Conservation (phyloP, 1,140 invertebrate species). For the Lepidurus couesii region DNA sequence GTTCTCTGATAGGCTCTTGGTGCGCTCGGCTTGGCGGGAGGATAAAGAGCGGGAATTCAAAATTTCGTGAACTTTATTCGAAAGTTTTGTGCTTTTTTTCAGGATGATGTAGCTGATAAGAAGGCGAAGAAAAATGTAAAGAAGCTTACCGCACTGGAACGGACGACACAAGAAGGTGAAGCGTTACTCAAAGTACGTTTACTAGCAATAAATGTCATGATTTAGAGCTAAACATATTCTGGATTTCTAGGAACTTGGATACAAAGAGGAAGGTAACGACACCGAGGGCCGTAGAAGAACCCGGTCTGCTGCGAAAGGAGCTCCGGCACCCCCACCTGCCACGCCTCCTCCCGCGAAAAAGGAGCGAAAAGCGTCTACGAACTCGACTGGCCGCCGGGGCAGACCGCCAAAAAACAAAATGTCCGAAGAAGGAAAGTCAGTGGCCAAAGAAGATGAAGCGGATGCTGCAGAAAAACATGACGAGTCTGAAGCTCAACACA, state of each 20-base stretch:
- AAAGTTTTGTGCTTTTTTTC: background rate
- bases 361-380: conserved; percentile 44
- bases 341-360: conserved; percentile 47
- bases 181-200: conserved; percentile 46
- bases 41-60: background rate
- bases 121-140: conserved; percentile 39
- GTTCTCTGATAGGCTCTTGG: background rate
- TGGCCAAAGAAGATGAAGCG: conserved; percentile 36
- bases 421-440: conserved; percentile 35
- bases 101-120: conserved; percentile 24
- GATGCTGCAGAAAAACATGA: conserved; percentile 35
- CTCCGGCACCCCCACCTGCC: conserved; percentile 46
- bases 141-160: conserved; percentile 48
- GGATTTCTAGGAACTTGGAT: conserved; percentile 42
- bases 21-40: background rate
- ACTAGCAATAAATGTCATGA: background rate
- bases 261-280: conserved; percentile 42
- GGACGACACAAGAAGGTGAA: conserved; percentile 49
- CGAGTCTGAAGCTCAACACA: conserved; percentile 36
- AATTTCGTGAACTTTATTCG: background rate
- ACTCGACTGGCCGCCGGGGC: conserved; percentile 38
- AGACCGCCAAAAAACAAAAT: conserved; percentile 41
- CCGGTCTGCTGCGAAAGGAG: conserved; percentile 45
- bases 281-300: conserved; percentile 46
- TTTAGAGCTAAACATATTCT: background rate